Conservation (phyloP, 2,797 vertebrate genomes). For the Pseudopleuronectes americanus region DNA sequence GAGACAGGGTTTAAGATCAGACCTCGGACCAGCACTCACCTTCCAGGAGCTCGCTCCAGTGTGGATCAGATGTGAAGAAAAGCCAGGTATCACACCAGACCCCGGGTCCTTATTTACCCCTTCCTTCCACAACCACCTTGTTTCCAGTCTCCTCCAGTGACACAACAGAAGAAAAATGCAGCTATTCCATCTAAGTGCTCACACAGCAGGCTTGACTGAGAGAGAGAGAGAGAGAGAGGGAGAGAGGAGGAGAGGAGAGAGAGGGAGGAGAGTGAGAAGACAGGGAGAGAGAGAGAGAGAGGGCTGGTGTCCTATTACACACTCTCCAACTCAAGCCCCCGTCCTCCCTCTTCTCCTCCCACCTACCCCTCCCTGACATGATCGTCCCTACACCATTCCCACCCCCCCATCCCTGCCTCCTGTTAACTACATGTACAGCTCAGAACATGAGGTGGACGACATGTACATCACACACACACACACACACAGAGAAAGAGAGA, state of each 20-base stretch:
- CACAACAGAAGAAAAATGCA: slow-evolving; percentile 57
- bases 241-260: slow-evolving; percentile 48
- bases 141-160: slow-evolving; percentile 61
- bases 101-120: slow-evolving; percentile 22
- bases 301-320: slow-evolving; percentile 86
- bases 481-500: neutral
- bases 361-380: slow-evolving; percentile 39
- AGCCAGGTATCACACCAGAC: slow-evolving; percentile 16
- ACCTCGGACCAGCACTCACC: slow-evolving; percentile 61
- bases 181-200: slow-evolving; percentile 78
- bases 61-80: neutral
- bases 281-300: slow-evolving; percentile 73
- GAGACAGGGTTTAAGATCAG: slow-evolving; percentile 10
- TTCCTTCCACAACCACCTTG: slow-evolving; percentile 26
- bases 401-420: slow-evolving; percentile 17
- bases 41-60: slow-evolving; percentile 31
- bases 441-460: slow-evolving; percentile 43
- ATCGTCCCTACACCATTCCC: slow-evolving; percentile 39
- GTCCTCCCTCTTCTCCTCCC: slow-evolving; percentile 43
- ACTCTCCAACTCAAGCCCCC: slow-evolving; percentile 71
- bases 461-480: slow-evolving; percentile 7
- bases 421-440: slow-evolving; percentile 61
- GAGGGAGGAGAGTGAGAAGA: slow-evolving; percentile 64
- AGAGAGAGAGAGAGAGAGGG: slow-evolving; percentile 64
- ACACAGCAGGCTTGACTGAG: slow-evolving; percentile 71